Conservation (phyloP, 2,113 vertebrate species). For the Pluvianellus socialis region DNA sequence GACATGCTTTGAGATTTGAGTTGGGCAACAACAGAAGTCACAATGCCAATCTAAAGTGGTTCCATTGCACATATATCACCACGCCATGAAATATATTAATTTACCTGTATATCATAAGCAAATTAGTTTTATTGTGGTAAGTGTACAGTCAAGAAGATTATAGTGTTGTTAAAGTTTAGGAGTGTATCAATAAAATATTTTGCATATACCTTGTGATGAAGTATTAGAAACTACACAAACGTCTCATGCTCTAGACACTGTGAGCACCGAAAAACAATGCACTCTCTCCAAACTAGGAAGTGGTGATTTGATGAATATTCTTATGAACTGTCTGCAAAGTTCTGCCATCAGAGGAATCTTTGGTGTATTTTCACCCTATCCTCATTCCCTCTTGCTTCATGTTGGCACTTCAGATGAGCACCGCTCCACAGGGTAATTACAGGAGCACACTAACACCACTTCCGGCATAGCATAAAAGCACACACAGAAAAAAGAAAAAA, state of each 20-base stretch:
- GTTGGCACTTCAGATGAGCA: not conserved
- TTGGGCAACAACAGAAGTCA: not conserved
- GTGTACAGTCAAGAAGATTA: not conserved
- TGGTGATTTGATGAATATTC: not conserved
- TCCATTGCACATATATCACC: not conserved
- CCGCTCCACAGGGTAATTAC: not conserved
- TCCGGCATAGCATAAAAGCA: too few relatives aligned
- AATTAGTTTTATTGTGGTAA: not conserved
- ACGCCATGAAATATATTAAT: not conserved
- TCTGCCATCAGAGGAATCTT: not conserved
- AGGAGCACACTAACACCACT: too few relatives aligned
- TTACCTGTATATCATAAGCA: not conserved
- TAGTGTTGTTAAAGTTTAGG: not conserved
- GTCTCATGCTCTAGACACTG: not conserved
- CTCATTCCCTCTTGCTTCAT: not conserved
- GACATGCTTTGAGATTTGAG: not conserved
- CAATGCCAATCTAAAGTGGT: not conserved
- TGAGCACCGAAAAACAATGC: not conserved
- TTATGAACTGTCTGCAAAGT: not conserved
- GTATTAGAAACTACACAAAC: not conserved
- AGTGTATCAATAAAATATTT: fast-evolving
- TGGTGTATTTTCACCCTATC: not conserved
- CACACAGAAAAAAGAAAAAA: too few relatives aligned
- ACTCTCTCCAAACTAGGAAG: not conserved
- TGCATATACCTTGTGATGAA: not conserved